Evolutionary conservation across 1,140 invertebrate species (phyloP).

Genomic region (Latrodectus geometricus): DNA sequence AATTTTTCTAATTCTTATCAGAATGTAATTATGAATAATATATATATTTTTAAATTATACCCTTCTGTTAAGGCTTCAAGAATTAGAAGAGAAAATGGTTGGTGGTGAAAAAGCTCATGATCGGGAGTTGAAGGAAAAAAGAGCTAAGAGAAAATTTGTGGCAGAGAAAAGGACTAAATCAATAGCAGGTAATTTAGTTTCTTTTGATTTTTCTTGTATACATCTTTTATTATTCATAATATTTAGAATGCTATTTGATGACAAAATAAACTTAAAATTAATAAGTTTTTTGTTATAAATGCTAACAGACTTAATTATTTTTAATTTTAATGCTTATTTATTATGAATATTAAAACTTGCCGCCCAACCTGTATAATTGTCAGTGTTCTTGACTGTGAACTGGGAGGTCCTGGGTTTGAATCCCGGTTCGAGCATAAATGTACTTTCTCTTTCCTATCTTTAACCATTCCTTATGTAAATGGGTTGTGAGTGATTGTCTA

Average conservation of each 20-base stretch:
- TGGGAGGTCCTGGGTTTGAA: too few species aligned
- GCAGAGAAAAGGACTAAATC: slow-evolving; percentile 76
- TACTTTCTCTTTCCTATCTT: too few species aligned
- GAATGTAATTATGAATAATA: too few species aligned
- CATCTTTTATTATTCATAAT: background rate
- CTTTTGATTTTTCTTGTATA: background rate
- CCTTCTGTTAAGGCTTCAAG: slow-evolving; percentile 77
- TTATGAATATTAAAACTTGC: too few species aligned
- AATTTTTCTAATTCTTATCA: too few species aligned
- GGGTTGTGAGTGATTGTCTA: too few species aligned
- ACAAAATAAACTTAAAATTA: too few species aligned
- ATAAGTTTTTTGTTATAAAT: too few species aligned
- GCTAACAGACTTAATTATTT: background rate
- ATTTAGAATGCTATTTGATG: background rate
- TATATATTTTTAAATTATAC: too few species aligned
- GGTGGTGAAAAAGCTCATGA: slow-evolving; percentile 84
- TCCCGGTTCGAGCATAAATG: too few species aligned
- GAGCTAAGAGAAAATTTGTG: slow-evolving; percentile 77
- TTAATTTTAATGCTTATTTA: background rate
- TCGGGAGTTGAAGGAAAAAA: slow-evolving; percentile 73
- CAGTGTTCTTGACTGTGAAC: background rate
- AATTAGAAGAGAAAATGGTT: slow-evolving; percentile 80
- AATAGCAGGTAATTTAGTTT: slow-evolving; percentile 69
- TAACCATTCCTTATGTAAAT: too few species aligned
- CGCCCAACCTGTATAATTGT: too few species aligned